These are phyloP conservation scores for Papilio machaon DNA, from an alignment of 1,140 invertebrate species.

Conservation along the genomic window DNA sequence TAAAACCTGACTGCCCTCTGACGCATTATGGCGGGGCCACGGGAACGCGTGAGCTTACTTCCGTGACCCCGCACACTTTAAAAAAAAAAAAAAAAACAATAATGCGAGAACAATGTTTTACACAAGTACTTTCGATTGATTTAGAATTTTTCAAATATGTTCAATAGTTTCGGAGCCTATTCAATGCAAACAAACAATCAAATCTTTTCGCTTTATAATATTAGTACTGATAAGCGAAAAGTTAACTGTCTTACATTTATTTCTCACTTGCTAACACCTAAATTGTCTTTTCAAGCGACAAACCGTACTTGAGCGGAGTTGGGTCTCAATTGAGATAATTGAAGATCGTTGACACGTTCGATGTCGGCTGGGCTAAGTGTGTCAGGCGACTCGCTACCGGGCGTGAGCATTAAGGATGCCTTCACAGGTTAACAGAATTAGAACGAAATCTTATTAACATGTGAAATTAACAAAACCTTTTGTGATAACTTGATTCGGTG, in stretches of 20 bases:
- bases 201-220: not conserved
- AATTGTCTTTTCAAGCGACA: constrained; percentile 29
- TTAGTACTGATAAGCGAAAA: not conserved
- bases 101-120: too few species aligned
- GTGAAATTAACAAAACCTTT: constrained; percentile 11
- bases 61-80: too few species aligned
- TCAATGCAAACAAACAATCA: too few species aligned
- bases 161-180: too few species aligned
- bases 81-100: too few species aligned
- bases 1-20: too few species aligned
- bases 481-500: not conserved
- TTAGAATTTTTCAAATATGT: too few species aligned
- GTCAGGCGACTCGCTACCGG: constrained; percentile 23
- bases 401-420: constrained; percentile 6
- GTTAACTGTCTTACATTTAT: not conserved
- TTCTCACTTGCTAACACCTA: constrained; percentile 4
- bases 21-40: too few species aligned
- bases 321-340: constrained; percentile 28
- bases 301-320: constrained; percentile 19
- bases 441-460: not conserved
- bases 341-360: constrained; percentile 34
- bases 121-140: too few species aligned
- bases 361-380: constrained; percentile 28
- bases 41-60: too few species aligned
- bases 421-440: constrained; percentile 24